Evolutionary conservation across 2,113 vertebrate genomes (phyloP).

Genomic region (Pitta sordida): DNA sequence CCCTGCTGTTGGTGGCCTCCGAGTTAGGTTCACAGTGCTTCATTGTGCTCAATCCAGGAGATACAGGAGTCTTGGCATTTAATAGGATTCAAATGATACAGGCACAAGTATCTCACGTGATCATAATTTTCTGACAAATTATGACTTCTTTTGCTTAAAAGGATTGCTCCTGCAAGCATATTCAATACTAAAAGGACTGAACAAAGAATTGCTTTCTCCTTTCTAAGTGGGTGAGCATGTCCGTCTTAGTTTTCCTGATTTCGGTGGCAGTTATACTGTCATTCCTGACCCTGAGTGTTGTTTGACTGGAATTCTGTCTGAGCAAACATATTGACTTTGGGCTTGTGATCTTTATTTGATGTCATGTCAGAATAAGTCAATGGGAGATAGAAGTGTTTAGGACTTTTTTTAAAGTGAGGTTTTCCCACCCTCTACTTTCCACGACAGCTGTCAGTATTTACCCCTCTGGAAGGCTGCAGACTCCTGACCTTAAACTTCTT

Average conservation of each 20-base stretch:
- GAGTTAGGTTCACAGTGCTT: background rate
- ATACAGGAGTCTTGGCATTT: background rate
- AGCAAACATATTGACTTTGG: background rate
- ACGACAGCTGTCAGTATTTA: background rate
- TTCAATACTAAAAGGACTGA: background rate
- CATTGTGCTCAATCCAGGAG: background rate
- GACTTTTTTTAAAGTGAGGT: background rate
- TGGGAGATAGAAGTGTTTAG: background rate
- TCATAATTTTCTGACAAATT: background rate
- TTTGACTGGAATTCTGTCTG: constrained; percentile 11
- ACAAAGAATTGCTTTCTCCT: background rate
- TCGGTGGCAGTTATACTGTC: background rate
- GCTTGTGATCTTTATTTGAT: background rate
- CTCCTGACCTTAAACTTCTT: background rate
- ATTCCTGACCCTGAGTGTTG: background rate
- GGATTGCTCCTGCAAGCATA: background rate
- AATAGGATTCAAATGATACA: background rate
- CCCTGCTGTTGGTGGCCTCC: background rate
- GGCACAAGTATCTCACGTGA: fast-evolving
- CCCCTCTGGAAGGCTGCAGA: background rate
- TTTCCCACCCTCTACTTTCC: background rate
- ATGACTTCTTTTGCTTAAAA: background rate
- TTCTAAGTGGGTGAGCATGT: background rate
- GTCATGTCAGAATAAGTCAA: background rate
- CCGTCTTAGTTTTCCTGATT: background rate